Percentiles rank a stretch among this genome's conserved stretches.
Conservation (phyloP, 2,888 invertebrate species). For the Cerastis leucographa region DNA sequence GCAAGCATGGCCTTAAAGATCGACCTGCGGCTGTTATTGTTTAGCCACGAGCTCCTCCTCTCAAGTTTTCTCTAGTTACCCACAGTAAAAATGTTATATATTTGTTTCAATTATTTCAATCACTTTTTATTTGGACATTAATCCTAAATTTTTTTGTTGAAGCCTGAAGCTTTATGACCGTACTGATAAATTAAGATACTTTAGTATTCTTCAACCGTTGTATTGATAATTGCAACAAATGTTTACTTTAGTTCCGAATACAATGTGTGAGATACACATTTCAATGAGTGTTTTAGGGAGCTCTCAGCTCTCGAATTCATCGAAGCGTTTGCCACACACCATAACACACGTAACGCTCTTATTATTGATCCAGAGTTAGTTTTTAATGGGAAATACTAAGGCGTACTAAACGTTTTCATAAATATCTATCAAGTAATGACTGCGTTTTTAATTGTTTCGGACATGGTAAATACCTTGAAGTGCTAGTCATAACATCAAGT, state of each 20-base stretch:
- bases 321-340: background rate
- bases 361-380: background rate
- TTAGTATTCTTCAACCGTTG: constrained; percentile 8
- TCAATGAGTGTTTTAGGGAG: background rate
- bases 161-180: too few species aligned
- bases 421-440: background rate
- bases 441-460: background rate
- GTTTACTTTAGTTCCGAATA: background rate
- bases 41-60: too few species aligned
- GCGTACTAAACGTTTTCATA: background rate
- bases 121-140: too few species aligned
- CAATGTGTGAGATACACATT: background rate
- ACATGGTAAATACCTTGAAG: too few species aligned
- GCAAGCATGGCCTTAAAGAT: too few species aligned
- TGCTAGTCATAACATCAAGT: background rate
- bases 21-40: too few species aligned
- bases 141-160: too few species aligned
- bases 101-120: too few species aligned
- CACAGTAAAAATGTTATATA: too few species aligned
- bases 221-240: background rate
- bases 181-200: constrained; percentile 2
- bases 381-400: background rate
- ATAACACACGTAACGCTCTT: background rate
- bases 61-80: too few species aligned
- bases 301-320: background rate